These are phyloP conservation scores for Eurypyga helias DNA, from an alignment of 2,113 vertebrate genomes.

Conservation along the genomic window DNA sequence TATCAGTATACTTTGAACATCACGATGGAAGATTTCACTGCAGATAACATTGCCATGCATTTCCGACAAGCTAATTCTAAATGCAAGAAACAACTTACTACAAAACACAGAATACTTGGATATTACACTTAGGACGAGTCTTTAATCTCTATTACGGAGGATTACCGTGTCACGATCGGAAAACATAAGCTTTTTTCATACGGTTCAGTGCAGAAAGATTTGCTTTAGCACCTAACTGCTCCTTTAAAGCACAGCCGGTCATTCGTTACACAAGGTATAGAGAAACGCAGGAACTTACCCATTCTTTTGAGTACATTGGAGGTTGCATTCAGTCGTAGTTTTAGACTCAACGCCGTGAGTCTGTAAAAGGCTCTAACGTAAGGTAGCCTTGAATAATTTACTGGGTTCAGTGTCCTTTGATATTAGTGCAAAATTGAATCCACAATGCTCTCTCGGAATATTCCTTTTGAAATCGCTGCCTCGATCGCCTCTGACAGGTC, in stretches of 20 bases:
- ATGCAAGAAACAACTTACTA: slow-evolving; percentile 59
- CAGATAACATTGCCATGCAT: slow-evolving; percentile 78
- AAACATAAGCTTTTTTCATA: slow-evolving; percentile 31
- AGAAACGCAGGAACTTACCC: slow-evolving; percentile 94
- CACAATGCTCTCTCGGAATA: slow-evolving; percentile 65
- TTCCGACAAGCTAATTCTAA: slow-evolving; percentile 73
- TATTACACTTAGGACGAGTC: slow-evolving; percentile 32
- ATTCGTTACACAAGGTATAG: slow-evolving; percentile 56
- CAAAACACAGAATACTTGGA: slow-evolving; percentile 41
- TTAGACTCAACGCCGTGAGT: slow-evolving; percentile 92
- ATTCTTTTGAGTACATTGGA: slow-evolving; percentile 99
- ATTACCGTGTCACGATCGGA: slow-evolving; percentile 33
- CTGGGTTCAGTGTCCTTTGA: slow-evolving; percentile 65
- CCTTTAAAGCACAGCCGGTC: slow-evolving; percentile 50
- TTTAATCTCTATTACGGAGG: slow-evolving; percentile 27
- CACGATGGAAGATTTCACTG: slow-evolving; percentile 79
- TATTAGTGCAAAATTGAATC: slow-evolving; percentile 74
- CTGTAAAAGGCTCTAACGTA: slow-evolving; percentile 88
- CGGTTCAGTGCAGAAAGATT: slow-evolving; percentile 41
- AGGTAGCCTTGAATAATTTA: slow-evolving; percentile 88
- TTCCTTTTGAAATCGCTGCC: slow-evolving; percentile 75
- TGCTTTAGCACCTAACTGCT: slow-evolving; percentile 28
- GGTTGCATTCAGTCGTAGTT: slow-evolving; percentile 99
- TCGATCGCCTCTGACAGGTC: slow-evolving; percentile 70
- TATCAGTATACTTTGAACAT: slow-evolving; percentile 76